Conservation (phyloP, 2,888 invertebrate species). For the Sarcophaga rosellei region DNA sequence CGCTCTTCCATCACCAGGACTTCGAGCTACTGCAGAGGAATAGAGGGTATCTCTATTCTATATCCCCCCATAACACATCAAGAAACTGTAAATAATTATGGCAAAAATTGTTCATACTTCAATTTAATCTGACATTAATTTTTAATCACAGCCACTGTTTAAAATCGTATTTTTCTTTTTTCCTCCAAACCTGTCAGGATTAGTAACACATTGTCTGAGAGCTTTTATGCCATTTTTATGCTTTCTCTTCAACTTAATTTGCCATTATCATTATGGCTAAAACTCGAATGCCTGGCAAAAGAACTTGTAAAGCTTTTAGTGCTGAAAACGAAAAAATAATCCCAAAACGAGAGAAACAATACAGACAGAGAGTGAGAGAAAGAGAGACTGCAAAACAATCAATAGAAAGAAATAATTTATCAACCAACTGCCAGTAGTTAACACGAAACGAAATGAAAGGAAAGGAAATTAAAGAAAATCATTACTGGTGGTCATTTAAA, state of each 20-base stretch:
- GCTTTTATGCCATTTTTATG: neutral
- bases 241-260: neutral
- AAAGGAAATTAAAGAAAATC: neutral
- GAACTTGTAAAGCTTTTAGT: neutral
- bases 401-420: neutral
- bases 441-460: neutral
- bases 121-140: too few species aligned
- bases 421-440: neutral
- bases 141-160: neutral
- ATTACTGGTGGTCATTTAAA: constrained; percentile 63
- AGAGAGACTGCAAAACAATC: neutral
- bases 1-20: too few species aligned
- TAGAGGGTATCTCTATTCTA: too few species aligned
- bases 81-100: too few species aligned
- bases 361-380: neutral
- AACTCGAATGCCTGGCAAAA: neutral
- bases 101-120: too few species aligned
- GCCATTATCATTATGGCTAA: neutral
- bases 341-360: neutral
- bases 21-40: too few species aligned
- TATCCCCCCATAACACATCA: too few species aligned
- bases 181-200: neutral
- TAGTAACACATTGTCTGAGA: neutral
- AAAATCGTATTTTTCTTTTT: neutral
- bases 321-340: neutral